These are phyloP conservation scores for Periophthalmodon schlosseri DNA, from an alignment of 2,113 vertebrate genomes.

Conservation along the genomic window DNA sequence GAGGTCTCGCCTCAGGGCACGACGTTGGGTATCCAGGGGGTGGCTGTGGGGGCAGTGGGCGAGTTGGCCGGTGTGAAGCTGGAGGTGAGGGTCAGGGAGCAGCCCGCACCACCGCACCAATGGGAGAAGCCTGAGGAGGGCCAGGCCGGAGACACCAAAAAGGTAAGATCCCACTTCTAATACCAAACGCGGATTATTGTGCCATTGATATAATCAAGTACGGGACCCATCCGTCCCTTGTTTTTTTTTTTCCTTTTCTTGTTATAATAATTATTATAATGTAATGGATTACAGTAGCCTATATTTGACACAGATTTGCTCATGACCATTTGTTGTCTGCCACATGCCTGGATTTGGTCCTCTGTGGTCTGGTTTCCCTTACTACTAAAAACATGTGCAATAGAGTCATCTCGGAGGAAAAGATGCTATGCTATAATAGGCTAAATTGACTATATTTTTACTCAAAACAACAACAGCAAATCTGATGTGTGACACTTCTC, in stretches of 20 bases:
- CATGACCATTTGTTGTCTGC: no score
- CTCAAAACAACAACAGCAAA: not conserved
- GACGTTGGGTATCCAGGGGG: not conserved
- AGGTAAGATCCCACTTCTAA: not conserved
- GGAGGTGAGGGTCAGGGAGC: slow-evolving; percentile 45
- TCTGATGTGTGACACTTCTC: not conserved
- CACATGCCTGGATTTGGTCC: no score
- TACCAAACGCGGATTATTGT: no score
- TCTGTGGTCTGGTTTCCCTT: no score
- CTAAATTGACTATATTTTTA: not conserved
- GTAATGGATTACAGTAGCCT: no score
- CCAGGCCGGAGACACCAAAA: slow-evolving; percentile 23
- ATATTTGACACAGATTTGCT: no score
- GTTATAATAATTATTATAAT: no score
- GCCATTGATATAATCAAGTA: no score
- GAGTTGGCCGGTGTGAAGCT: slow-evolving; percentile 40
- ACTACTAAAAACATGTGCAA: no score
- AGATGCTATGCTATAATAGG: not conserved
- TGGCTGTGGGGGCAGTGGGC: slow-evolving; percentile 40
- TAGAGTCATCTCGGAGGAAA: not conserved
- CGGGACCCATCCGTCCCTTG: no score
- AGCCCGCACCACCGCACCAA: slow-evolving; percentile 61
- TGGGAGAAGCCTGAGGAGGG: slow-evolving; percentile 71
- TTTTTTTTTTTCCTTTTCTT: no score
- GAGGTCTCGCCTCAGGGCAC: slow-evolving; percentile 37